Base-by-base conservation (phyloP, 2,888 invertebrate species). In the Eristalis intricaria region DNA sequence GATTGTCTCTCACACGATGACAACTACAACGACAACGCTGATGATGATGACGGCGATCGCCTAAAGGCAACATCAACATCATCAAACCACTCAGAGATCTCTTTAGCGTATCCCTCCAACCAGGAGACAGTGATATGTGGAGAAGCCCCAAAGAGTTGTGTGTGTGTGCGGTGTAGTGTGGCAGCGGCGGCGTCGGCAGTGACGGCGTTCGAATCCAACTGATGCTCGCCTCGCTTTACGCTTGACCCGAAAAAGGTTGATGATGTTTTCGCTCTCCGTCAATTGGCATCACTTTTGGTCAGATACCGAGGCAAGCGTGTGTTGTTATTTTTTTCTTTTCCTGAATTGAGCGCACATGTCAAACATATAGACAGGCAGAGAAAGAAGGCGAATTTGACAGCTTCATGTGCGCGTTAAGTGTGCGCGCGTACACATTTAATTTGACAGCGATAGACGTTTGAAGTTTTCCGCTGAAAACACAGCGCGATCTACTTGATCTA, bases 191-290 rank as follows among this genome's bases (percentile, higher is more conserved):
- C 19, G 19, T 4, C 50, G 8, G 19, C 19, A 50, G 2, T 8
- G 19, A 50, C 50, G 50, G 19, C 69, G 81, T 76, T 76, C 63
- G 76, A 23, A 74, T 56, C 65, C 66, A 43, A 69, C 64, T 77
- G 85, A 69, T 73, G 86, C 23, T 74, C 85, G 86, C 61, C 78
- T 82, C 61, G 77, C 50, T 85, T 84, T 75, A 84, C 84, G 80
- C 84, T 85, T 86, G 86, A 86, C 86, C 86, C 83, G 68, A 83
- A 86, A 79, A 86, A 75, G 65, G 83, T 83, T 86, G 78, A 63
- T 78, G 74, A 63, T 70, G 68, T 84, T 50, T 78, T 81, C 61
- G 76, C 70, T 68, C 26, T 68, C 38, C 65, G 65, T 85, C 82
- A 86, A 86, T 86, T 86, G 83, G 83, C 78, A 86, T 86, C 71